Evolutionary conservation across 35 echinoderm and acorn worm species (phyloP), one percentile per base, ranked within the genome.

Genomic region (Hemicentrotus pulcherrimus): DNA sequence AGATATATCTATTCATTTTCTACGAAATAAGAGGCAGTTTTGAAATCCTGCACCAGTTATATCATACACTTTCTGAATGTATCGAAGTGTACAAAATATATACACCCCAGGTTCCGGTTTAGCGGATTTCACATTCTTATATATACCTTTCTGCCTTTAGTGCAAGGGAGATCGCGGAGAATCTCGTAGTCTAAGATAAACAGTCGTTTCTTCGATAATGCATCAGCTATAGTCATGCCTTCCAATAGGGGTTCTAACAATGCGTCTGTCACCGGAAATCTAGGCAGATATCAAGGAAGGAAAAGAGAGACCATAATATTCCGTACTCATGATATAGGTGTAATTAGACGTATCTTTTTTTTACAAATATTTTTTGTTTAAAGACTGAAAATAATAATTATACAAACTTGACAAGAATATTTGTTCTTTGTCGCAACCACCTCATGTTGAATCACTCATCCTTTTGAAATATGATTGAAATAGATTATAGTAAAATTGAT

Each of bases 201-300:
- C 31, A 99, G 86, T 48, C 86, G 92, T 94, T 99, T 99, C 60
- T 50, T 94, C 24, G 95, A 71, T 14, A 99, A 97, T 14, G 96
- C 98, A 0, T 99, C 96, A 60, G 94, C 78, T 8, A 97, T 94
- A 32, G 97, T 97, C 65, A 99, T 86, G 32, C 78, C 86, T 94
- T 98, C 96, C 47, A 99, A 65, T 31, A 98, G 31, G 9, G 96
- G 94, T 86, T 95, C 61, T 16, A 99, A 24, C 98, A 99, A 97
- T 32, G 97, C 97, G 60, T 99, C 85, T 24, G 96, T 96, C 31
- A 99, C 98, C 35, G 95, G 95, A 92, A 99, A 96, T 35, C 97
- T 97, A 86, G 6, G 50, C 50, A 55, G 7, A 2, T 9, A 10
- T 12, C 50, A 55, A 15, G 15, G 50, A 55, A 55, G 9, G 50